Evolutionary conservation across 2,797 vertebrate genomes (phyloP), one percentile per base, ranked within the genome.

Genomic region (Muscicapa comitata): DNA sequence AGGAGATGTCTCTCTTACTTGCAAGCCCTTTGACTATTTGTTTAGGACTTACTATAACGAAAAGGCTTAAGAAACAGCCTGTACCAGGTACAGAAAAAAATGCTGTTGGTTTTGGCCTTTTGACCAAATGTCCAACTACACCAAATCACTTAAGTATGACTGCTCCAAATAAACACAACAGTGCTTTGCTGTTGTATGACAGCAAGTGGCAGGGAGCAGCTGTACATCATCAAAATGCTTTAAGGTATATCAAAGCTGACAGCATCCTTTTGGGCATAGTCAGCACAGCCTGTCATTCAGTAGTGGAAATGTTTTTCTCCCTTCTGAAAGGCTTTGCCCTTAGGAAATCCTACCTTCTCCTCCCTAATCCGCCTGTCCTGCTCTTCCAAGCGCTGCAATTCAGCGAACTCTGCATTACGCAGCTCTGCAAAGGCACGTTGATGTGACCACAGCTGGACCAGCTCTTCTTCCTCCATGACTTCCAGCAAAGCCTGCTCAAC

Each of bases 381-480:
- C 92, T 99, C 99, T 94, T 99, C 98, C 21, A 99, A 98, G 33
- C 98, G 97, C 91, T 99, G 98, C 26, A 99, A 97, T 95, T 99
- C 99, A 19, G 98, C 98, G 68, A 99, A 97, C 80, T 99, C 98
- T 0, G 97, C 96, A 0, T 98, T 98, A 21, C 98, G 97, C 35
- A 99, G 96, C 95, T 99, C 99, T 29, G 97, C 90, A 0, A 98
- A 99, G 1, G 95, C 97, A 6, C 90, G 91, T 95, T 99, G 99
- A 76, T 96, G 98, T 28, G 97, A 96, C 82, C 67, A 95, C 59
- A 99, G 97, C 45, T 84, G 96, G 51, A 98, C 98, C 95, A 99
- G 93, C 96, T 99, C 99, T 65, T 99, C 99, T 86, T 99, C 99
- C 90, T 99, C 99, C 98, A 98, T 98, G 70, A 99, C 99, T 95